Conservation (phyloP, 2,888 invertebrate species). For the Ophion costatus region DNA sequence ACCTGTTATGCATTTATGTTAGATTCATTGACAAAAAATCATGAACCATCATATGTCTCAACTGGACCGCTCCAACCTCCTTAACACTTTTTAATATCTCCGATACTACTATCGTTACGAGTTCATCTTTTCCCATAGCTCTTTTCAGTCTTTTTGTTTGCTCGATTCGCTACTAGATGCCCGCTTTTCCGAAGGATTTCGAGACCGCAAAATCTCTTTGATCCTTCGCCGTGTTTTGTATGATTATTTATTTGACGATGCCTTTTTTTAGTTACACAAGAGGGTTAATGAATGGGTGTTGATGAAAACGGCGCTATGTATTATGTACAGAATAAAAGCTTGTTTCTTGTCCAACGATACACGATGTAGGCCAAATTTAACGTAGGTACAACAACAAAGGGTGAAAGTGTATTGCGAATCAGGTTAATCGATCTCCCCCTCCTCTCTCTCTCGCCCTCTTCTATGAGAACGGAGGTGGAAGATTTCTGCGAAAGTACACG, state of each 20-base stretch:
- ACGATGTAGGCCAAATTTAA: constrained; percentile 23
- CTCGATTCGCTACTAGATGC: neutral
- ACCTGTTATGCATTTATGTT: too few relatives aligned
- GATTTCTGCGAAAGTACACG: constrained; percentile 50
- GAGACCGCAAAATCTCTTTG: neutral
- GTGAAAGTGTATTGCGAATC: constrained; percentile 37
- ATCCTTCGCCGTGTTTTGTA: neutral
- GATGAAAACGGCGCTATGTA: constrained; percentile 29
- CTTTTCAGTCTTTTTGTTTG: neutral
- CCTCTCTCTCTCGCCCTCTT: neutral
- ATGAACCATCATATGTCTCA: too few relatives aligned
- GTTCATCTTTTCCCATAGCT: neutral
- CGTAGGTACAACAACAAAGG: constrained; percentile 20
- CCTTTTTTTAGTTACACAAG: constrained; percentile 42
- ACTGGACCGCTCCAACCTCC: too few relatives aligned
- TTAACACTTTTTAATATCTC: too few relatives aligned
- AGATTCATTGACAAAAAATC: too few relatives aligned
- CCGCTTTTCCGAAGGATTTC: neutral
- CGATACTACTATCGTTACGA: neutral
- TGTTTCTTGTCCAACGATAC: neutral
- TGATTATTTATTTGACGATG: neutral
- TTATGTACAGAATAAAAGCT: constrained; percentile 39
- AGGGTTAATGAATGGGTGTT: constrained; percentile 43
- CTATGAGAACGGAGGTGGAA: constrained; percentile 6
- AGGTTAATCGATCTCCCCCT: constrained; percentile 34